Percentiles rank a stretch among this genome's conserved stretches.
These are phyloP conservation scores for Meloidogyne hapla DNA, from an alignment of 1,140 invertebrate species.

Conservation along the genomic window DNA sequence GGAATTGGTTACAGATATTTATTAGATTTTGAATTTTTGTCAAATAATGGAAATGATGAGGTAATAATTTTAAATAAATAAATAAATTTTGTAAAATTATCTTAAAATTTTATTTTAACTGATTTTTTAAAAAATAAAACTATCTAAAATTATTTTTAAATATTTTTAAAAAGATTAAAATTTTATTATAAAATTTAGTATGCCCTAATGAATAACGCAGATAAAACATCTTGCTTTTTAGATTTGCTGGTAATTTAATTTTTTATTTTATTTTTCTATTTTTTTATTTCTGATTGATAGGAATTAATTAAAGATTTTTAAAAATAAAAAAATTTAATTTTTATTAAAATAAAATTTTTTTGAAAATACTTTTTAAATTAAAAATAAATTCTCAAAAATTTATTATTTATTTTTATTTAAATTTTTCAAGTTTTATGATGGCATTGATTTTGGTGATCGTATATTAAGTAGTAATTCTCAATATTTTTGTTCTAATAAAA, in stretches of 20 bases:
- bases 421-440: slow-evolving; percentile 1
- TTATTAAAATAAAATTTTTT: no score
- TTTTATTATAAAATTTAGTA: no score
- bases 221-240: slow-evolving; percentile 21
- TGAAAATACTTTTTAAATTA: no score
- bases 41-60: slow-evolving; percentile 18
- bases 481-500: not conserved
- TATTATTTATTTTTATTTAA: no score
- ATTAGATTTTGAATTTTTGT: slow-evolving; percentile 50
- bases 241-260: slow-evolving; percentile 29
- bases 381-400: no score
- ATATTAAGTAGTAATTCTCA: not conserved
- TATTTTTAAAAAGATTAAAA: no score
- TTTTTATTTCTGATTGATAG: no score
- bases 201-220: not conserved
- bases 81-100: no score
- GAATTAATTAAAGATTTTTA: no score
- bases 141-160: not conserved
- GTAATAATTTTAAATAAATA: not conserved
- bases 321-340: no score
- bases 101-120: no score
- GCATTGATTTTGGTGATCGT: not conserved
- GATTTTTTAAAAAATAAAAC: not conserved
- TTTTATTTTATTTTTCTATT: no score
- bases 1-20: slow-evolving; percentile 54